These are phyloP conservation scores for Isoperla grammatica DNA, from an alignment of 2,888 invertebrate species.

Conservation along the genomic window DNA sequence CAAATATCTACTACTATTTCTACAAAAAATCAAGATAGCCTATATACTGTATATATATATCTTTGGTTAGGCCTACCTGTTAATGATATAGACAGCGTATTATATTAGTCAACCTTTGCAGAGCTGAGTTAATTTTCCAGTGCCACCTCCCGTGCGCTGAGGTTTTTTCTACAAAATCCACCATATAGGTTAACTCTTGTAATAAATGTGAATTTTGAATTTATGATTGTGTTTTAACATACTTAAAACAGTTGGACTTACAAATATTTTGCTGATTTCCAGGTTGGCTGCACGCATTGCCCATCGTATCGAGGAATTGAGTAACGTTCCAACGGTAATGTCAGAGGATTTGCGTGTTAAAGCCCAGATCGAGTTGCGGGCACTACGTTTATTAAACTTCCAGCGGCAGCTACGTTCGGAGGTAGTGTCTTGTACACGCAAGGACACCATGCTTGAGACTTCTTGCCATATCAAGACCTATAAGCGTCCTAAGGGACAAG, in stretches of 20 bases:
- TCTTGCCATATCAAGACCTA: conserved; percentile 55
- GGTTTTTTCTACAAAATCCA: too few species aligned
- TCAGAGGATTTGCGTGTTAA: conserved; percentile 49
- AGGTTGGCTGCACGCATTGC: conserved; percentile 47
- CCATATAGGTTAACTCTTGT: too few species aligned
- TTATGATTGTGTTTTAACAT: too few species aligned
- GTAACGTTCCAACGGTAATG: conserved; percentile 47
- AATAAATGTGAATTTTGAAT: too few species aligned
- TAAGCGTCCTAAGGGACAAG: conserved; percentile 54
- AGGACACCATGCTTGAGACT: conserved; percentile 55
- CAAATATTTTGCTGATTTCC: conserved; percentile 10
- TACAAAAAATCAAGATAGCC: too few species aligned
- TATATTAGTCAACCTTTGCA: neutral
- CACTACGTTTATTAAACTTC: conserved; percentile 53
- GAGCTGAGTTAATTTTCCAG: too few species aligned
- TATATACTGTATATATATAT: too few species aligned
- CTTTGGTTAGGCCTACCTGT: too few species aligned
- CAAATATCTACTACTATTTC: too few species aligned
- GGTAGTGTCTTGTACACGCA: conserved; percentile 44
- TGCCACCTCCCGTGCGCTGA: too few species aligned
- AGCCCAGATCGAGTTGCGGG: conserved; percentile 54
- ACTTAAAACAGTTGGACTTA: neutral
- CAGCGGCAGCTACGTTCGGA: conserved; percentile 48
- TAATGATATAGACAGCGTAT: too few species aligned
- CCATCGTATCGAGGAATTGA: conserved; percentile 49